Evolutionary conservation across 2,888 invertebrate species (phyloP), one percentile per base, ranked within the genome.

Genomic region (Pseudeuparius sepicola): DNA sequence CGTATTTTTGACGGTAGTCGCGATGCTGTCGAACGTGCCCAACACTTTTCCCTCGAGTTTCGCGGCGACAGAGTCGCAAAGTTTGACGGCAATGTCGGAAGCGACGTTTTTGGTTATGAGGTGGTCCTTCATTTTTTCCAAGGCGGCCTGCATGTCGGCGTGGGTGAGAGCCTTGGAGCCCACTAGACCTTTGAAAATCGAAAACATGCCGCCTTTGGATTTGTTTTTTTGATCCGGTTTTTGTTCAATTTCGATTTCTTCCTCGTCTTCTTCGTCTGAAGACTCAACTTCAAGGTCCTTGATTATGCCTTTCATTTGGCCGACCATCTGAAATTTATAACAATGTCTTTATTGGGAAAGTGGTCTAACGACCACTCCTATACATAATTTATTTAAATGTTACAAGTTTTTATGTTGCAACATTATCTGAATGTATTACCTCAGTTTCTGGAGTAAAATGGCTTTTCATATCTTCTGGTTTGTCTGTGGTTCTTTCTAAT

Each of bases 21-120:
- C 78, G n/a, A 96, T 78, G 42, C 85, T 86, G 48, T 89, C 90
- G 60, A 98, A 98, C 2, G 97, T 97, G 10, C 97, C 94, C 40
- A 96, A 67, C 3, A 84, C 76, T 64, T 86, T 90, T 40, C 97
- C 97, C 56, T 92, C 87, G 15, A 97, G 68, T 57, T 90, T 90
- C 2, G 71, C 69, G 9, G 86, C 80, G 1, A 97, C 90, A 0
- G 93, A 93, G 35, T 93, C 87, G 59, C 96, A 96, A 14, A 99
- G 68, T 57, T 93, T 94, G 42, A 73, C 71, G 1, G 98, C 81
- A 52, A 99, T 96, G 51, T 99, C 97, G 0, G 92, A 65, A 7
- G 98, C 98, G 0, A 99, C 98, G 63, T 99, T 99, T 65, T 99
- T 99, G 1, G 77, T 70, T 49, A 98, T 96, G 35, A 99, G 71